Conservation (phyloP, 2,888 invertebrate genomes). For the Onthophagus sagittarius region DNA sequence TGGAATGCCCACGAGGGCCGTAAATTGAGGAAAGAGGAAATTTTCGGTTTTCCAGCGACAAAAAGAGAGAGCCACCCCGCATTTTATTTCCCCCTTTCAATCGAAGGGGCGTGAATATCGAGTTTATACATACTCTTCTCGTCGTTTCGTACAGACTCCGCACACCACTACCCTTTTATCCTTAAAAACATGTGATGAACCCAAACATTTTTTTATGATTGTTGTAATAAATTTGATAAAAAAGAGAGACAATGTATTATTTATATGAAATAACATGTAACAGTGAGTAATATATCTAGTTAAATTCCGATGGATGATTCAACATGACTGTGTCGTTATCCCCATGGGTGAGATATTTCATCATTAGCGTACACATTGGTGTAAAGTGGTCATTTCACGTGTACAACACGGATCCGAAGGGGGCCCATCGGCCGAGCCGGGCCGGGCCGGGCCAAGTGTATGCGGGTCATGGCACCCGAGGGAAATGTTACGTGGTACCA, state of each 20-base stretch:
- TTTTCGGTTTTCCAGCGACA: background rate
- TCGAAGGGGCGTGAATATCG: background rate
- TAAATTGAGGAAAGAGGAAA: background rate
- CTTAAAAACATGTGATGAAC: too few relatives aligned
- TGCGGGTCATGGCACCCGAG: constrained; percentile 36
- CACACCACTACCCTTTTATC: too few relatives aligned
- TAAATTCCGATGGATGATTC: constrained; percentile 48
- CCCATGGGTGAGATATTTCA: constrained; percentile 53
- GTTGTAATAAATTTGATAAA: too few relatives aligned
- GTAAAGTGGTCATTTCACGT: constrained; percentile 55
- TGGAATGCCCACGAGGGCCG: background rate
- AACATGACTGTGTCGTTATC: constrained; percentile 34
- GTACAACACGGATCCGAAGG: constrained; percentile 39
- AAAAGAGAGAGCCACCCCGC: background rate
- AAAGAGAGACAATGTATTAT: too few relatives aligned
- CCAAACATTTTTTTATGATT: too few relatives aligned
- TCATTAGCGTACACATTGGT: constrained; percentile 51
- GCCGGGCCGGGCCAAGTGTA: constrained; percentile 17
- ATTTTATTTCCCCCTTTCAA: background rate
- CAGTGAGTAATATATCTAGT: background rate
- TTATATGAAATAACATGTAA: background rate
- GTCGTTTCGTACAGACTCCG: too few relatives aligned
- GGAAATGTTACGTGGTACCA: constrained; percentile 43
- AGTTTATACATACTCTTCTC: background rate
- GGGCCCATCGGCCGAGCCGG: constrained; percentile 7